Conservation (phyloP, 2,797 vertebrate genomes). For the Acipenser oxyrinchus region DNA sequence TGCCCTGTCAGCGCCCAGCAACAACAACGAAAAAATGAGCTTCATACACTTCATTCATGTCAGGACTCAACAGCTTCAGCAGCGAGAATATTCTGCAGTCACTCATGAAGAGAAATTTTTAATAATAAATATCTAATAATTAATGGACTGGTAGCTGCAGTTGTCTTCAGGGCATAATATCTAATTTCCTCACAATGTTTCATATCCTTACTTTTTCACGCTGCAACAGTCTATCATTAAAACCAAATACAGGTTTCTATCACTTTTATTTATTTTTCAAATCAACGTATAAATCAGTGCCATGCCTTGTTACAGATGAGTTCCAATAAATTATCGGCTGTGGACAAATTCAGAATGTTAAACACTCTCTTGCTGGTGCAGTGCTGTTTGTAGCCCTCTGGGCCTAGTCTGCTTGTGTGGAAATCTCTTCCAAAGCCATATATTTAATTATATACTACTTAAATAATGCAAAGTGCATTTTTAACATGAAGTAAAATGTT, state of each 20-base stretch:
- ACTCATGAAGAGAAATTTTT: conserved; percentile 98
- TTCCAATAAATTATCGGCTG: conserved; percentile 95
- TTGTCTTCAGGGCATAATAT: conserved; percentile 99
- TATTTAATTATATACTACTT: conserved; percentile 23
- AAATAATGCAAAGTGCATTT: conserved; percentile 17
- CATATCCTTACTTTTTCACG: conserved; percentile 96
- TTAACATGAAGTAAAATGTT: conserved; percentile 8
- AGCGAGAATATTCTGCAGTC: conserved; percentile 86
- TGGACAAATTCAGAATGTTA: conserved; percentile 91
- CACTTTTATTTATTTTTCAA: conserved; percentile 99
- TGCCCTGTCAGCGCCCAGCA: conserved; percentile 44
- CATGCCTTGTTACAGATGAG: conserved; percentile 89
- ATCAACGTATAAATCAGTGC: conserved; percentile 99
- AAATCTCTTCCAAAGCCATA: conserved; percentile 19
- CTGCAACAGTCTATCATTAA: conserved; percentile 99
- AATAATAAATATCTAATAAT: conserved; percentile 99
- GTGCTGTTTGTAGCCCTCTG: conserved; percentile 25
- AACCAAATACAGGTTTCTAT: conserved; percentile 96
- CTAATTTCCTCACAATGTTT: conserved; percentile 99
- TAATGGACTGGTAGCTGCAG: conserved; percentile 97
- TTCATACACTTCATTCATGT: conserved; percentile 61
- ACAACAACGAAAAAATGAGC: conserved; percentile 46
- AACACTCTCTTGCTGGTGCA: conserved; percentile 50
- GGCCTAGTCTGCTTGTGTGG: conserved; percentile 17
- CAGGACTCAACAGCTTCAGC: conserved; percentile 72